Evolutionary conservation across 2,113 vertebrate species (phyloP), one percentile per base, ranked within the genome.

Genomic region (Heteronetta atricapilla): DNA sequence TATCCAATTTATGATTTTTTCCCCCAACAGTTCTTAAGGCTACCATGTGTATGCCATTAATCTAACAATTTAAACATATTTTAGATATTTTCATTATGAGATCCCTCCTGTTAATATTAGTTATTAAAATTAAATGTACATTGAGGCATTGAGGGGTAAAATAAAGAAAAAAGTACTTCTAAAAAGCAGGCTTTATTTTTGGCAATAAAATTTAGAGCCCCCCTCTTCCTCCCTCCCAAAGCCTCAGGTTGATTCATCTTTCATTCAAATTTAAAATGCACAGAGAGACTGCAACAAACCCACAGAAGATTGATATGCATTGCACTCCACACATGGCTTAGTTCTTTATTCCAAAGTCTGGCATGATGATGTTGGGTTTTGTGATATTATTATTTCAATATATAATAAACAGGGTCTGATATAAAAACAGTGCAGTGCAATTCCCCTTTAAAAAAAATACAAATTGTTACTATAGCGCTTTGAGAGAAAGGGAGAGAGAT

Each of bases 391-490:
- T 90, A 95, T 94, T 96, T 96, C 92, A 87, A 93, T 79, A 91
- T 86, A 82, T 88, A 82, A 94, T 90, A 95, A 95, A 95, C 64
- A 77, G 91, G 78, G 56, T 78, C 87, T 0, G 14, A 74, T 81
- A 72, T 82, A 84, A 86, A 95, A 93, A 92, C 96, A 93, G 84
- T 40, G 95, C 96, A 93, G 89, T 81, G 94, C 58, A 10, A 96
- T 93, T 94, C 92, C 91, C 92, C 96, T 97, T 98, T 97, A 94
- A 96, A 97, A 95, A 75, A 95, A 82, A 77, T 31, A 97, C 94
- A 96, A 95, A 97, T 97, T 97, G 97, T 98, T 97, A 97, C 97
- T 97, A 82, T 93, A 90, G 91, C 64, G 82, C 94, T 97, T 97
- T n/a, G 95, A 94, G 93, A 96, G 93, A 97, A 94, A 97, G 91